Conservation (phyloP, 2,888 invertebrate genomes). For the Eustalomyia histrio region DNA sequence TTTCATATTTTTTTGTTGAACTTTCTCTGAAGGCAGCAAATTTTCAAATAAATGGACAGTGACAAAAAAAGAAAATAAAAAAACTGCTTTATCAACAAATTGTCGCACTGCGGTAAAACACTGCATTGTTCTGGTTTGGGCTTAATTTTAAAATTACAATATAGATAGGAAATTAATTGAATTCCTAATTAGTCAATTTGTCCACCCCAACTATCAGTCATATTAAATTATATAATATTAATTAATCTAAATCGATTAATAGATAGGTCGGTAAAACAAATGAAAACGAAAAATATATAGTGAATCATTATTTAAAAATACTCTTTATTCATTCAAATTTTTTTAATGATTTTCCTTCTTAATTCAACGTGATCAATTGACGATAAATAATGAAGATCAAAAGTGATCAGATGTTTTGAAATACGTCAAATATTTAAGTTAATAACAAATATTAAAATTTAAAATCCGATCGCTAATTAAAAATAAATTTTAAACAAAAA, state of each 20-base stretch:
- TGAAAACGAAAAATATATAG: neutral
- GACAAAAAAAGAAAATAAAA: too few relatives aligned
- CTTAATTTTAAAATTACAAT: too few relatives aligned
- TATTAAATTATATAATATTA: neutral
- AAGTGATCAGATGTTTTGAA: neutral
- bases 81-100: too few relatives aligned
- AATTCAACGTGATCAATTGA: neutral
- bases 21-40: too few relatives aligned
- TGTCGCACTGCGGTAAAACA: too few relatives aligned
- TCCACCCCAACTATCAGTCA: neutral
- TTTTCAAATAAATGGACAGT: too few relatives aligned
- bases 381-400: neutral
- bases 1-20: too few relatives aligned
- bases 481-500: neutral
- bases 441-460: neutral
- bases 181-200: neutral
- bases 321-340: neutral
- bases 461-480: neutral
- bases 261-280: neutral
- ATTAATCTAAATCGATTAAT: neutral
- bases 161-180: neutral
- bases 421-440: neutral
- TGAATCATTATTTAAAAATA: conserved; percentile 3
- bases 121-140: too few relatives aligned
- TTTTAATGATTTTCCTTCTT: neutral